Percentiles rank a stretch among this genome's conserved stretches.
phyloP scores from a whole-genome alignment of 2,888 invertebrate genomes.

The Drosophila putrida region DNA sequence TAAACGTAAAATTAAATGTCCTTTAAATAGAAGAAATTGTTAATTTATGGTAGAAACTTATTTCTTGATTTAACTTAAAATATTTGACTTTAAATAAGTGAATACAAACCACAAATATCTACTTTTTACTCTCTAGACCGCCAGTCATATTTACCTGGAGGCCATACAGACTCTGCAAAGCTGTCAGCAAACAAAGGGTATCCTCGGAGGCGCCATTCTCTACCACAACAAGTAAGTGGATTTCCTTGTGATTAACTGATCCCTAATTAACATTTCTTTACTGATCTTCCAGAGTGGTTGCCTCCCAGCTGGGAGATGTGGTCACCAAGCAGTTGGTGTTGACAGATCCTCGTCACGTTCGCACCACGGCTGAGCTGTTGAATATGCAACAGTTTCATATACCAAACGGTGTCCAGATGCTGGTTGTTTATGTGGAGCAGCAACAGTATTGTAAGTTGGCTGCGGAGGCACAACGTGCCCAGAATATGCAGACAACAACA shows the following conservation, averaged over 20 bases:
- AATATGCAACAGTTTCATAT: constrained; percentile 88
- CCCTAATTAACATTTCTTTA: background rate
- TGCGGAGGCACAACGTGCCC: constrained; percentile 85
- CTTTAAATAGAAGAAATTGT: too few relatives aligned
- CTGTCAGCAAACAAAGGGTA: constrained; percentile 91
- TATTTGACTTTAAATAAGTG: too few relatives aligned
- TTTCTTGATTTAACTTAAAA: too few relatives aligned
- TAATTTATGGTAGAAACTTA: too few relatives aligned
- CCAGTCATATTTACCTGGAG: constrained; percentile 94
- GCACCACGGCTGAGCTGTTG: constrained; percentile 91
- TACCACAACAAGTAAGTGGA: constrained; percentile 93
- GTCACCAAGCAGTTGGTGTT: constrained; percentile 92
- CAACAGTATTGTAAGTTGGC: constrained; percentile 87
- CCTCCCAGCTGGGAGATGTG: constrained; percentile 91
- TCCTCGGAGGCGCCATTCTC: constrained; percentile 93
- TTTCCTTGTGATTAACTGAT: too few relatives aligned
- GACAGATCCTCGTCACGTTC: constrained; percentile 93
- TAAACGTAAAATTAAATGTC: too few relatives aligned
- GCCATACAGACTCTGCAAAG: constrained; percentile 94
- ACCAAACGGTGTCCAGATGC: constrained; percentile 92
- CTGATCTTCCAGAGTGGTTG: constrained; percentile 88
- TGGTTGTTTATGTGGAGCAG: constrained; percentile 91
- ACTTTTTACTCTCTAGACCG: constrained; percentile 88
- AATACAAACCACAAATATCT: too few relatives aligned
- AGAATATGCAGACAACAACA: constrained; percentile 82